Evolutionary conservation across 1,140 invertebrate species (phyloP).

Genomic region (Leptonema lineaticorne): DNA sequence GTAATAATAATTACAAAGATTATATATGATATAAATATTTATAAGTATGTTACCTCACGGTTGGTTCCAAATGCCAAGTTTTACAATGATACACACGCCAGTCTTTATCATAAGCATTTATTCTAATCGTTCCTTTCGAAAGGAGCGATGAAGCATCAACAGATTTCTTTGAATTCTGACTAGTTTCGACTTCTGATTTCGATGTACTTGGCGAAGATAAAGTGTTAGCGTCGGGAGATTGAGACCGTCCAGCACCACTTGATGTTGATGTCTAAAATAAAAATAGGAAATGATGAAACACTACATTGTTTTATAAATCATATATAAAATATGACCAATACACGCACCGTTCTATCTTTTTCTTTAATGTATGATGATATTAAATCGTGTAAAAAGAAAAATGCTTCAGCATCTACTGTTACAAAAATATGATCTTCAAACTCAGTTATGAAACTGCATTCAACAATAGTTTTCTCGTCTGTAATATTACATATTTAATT

Average conservation of each 20-base stretch:
- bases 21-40: not conserved
- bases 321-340: not conserved
- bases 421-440: conserved; percentile 99
- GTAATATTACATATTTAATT: no score
- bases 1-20: not conserved
- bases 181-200: conserved; percentile 43
- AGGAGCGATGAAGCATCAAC: conserved; percentile 19
- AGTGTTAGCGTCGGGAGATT: conserved; percentile 41
- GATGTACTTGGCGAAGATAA: conserved; percentile 38
- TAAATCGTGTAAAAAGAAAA: conserved; percentile 96
- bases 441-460: conserved; percentile 96
- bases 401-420: conserved; percentile 95
- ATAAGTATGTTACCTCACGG: conserved; percentile 72
- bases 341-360: conserved; percentile 79
- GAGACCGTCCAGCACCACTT: conserved; percentile 31
- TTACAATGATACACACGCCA: conserved; percentile 92
- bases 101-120: conserved; percentile 60
- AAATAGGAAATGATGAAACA: not conserved
- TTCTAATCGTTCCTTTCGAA: conserved; percentile 28
- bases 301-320: not conserved
- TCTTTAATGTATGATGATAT: conserved; percentile 94
- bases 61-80: conserved; percentile 97
- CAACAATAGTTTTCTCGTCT: conserved; percentile 86
- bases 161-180: conserved; percentile 20
- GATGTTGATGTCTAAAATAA: conserved; percentile 28